Evolutionary conservation across 2,888 invertebrate genomes (phyloP), one percentile per base, ranked within the genome.

Genomic region (Ormyrus thymus): DNA sequence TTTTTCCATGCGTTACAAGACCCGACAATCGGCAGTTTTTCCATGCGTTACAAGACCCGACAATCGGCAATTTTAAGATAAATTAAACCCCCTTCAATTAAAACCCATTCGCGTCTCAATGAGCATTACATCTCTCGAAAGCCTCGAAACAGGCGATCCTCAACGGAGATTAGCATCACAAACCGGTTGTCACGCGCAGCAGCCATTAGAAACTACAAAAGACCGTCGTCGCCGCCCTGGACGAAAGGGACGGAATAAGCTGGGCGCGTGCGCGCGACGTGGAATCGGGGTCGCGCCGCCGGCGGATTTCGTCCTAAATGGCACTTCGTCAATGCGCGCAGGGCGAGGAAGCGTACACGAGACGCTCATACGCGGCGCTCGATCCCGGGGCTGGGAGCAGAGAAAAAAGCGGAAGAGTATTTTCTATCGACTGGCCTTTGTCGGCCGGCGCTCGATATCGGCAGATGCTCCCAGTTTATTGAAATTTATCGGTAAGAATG

Each of bases 401-500:
- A 43, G 29, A 10, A 73, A 43, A 61, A 48, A 61, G 15, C 43
- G 58, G 7, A 55, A 64, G 48, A 6, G n/a, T 13, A 75, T 29
- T 29, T 29, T 29, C 3, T 29, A 29, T 53, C 29, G 55, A 64
- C 64, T 50, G 70, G n/a, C n/a, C 15, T 64, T 70, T 69, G 50
- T 71, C 7, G 10, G 45, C 50, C 4, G 62, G 29, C 11, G 29
- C 29, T 29, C 29, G 29, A 29, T 29, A 29, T 29, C 29, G 58
- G 13, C 71, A 77, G 64, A 65, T 66, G 71, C 59, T n/a, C 9
- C 59, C 48, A 50, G 15, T 58, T 58, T 58, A 71, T 71, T 65
- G 15, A 64, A 70, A 64, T 29, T 29, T 53, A 48, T 43, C 13
- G 6, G 10, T 11, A 11, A 46, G 55, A 46, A 56, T 50, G 15